These are phyloP conservation scores for Pecten maximus DNA, from an alignment of 2,888 invertebrate species.

Conservation along the genomic window DNA sequence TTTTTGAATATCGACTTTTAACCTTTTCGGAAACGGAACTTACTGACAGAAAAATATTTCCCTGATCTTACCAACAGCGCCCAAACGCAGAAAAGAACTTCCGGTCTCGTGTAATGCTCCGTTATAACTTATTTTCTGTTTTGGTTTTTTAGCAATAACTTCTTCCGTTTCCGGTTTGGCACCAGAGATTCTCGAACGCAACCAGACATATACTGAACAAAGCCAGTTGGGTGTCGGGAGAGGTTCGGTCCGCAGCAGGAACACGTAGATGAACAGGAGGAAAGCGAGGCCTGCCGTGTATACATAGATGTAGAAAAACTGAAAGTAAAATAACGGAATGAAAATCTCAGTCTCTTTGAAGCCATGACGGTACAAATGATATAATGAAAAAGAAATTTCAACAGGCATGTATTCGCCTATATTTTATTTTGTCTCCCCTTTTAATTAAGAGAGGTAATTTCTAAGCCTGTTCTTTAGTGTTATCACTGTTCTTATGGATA, in stretches of 20 bases:
- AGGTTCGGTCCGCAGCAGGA: slow-evolving; percentile 84
- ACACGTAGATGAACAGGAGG: slow-evolving; percentile 77
- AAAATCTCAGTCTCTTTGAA: not conserved
- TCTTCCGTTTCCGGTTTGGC: not conserved
- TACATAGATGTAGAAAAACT: slow-evolving; percentile 80
- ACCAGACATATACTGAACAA: not conserved
- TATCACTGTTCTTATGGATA: too few species aligned
- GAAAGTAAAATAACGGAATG: slow-evolving; percentile 77
- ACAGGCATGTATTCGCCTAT: too few species aligned
- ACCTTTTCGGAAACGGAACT: too few species aligned
- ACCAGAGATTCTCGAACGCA: not conserved
- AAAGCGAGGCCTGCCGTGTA: slow-evolving; percentile 74
- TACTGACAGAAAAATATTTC: too few species aligned
- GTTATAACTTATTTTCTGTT: not conserved
- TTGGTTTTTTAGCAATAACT: not conserved
- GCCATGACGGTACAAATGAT: too few species aligned
- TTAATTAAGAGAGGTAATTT: too few species aligned
- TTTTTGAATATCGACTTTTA: too few species aligned
- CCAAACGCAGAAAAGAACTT: slow-evolving; percentile 80
- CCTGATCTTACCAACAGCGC: slow-evolving; percentile 72
- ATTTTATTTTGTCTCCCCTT: too few species aligned
- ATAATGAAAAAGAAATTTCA: too few species aligned
- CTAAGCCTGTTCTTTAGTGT: too few species aligned
- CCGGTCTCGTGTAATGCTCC: slow-evolving; percentile 68
- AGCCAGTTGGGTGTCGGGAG: slow-evolving; percentile 36